Evolutionary conservation across 2,113 vertebrate genomes (phyloP), one percentile per base, ranked within the genome.

Genomic region (Engystomops pustulosus): DNA sequence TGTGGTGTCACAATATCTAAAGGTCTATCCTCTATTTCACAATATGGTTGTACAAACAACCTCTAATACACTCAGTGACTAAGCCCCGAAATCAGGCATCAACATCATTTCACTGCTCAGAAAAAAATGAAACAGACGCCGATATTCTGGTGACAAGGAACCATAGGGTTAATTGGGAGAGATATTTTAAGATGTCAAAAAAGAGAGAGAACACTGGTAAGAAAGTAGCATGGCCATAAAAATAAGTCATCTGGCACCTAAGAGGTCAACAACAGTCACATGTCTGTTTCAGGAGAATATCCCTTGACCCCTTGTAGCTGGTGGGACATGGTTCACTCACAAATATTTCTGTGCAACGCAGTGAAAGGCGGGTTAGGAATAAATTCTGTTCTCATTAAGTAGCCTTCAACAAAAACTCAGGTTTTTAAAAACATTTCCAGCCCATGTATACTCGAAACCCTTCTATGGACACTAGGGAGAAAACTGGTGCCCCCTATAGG

Each of bases 191-290:
- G 58, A 62, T 62, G 58, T 62, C 58, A 62, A 32, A 27, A 62
- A 62, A 62, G 58, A 62, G 27, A 62, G 58, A 30, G 58, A 62
- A 62, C 58, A 62, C 58, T 62, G 58, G 58, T 62, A 62, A 15
- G 58, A 62, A 60, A 60, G 55, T 32, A 62, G 58, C 58, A 62
- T 27, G 58, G 58, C 27, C 58, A 62, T 62, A 62, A 62, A 62
- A 62, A 62, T 62, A 62, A 62, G 58, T 62, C 58, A 62, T 62
- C 58, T 62, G 58, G 58, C 58, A 30, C 58, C 58, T 62, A 6
- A 32, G n/a, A 62, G 58, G 58, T 62, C 58, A 62, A 62, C 27
- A 62, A 0, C 23, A 60, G 58, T 62, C 58, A 62, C 15, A n/a
- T 25, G 25, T 30, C 58, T 62, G 27, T 62, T 62, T 62, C 30